Evolutionary conservation across 2,797 vertebrate species (phyloP).

Genomic region (Xenops minutus): DNA sequence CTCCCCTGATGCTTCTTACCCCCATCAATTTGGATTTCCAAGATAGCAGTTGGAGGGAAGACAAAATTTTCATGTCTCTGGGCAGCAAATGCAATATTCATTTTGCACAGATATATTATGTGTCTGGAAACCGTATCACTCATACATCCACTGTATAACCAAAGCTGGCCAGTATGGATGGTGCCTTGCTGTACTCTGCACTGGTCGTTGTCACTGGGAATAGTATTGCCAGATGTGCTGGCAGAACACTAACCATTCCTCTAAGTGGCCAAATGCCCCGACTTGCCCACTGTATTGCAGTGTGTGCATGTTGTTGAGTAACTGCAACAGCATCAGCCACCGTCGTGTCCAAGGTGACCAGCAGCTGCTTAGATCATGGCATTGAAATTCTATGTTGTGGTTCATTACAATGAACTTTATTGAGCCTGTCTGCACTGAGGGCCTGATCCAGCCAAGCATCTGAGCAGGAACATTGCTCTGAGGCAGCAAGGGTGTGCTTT

Average conservation of each 20-base stretch:
- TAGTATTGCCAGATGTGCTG: slow-evolving; percentile 7
- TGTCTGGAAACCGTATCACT: not conserved
- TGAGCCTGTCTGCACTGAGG: not conserved
- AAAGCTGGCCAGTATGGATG: not conserved
- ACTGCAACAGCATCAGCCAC: not conserved
- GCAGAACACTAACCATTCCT: not conserved
- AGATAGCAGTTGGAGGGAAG: not conserved
- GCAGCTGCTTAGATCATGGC: not conserved
- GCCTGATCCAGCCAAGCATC: not conserved
- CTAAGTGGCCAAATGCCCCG: not conserved
- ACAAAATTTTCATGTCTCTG: slow-evolving; percentile 9
- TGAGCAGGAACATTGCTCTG: not conserved
- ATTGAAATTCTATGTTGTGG: slow-evolving; percentile 11
- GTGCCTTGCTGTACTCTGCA: not conserved
- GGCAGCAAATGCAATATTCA: not conserved
- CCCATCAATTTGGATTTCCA: not conserved
- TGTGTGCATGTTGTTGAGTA: not conserved
- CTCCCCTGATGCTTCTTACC: slow-evolving; percentile 1
- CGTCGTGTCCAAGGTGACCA: not conserved
- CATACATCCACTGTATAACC: not conserved
- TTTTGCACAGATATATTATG: not conserved
- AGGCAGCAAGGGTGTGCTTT: not conserved
- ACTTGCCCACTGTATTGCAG: not conserved
- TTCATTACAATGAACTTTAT: slow-evolving; percentile 14
- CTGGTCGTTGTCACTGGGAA: not conserved